Percentiles rank a stretch among this genome's conserved stretches.
Conservation (phyloP, 1,140 invertebrate genomes). For the Diorhabda elongata region DNA sequence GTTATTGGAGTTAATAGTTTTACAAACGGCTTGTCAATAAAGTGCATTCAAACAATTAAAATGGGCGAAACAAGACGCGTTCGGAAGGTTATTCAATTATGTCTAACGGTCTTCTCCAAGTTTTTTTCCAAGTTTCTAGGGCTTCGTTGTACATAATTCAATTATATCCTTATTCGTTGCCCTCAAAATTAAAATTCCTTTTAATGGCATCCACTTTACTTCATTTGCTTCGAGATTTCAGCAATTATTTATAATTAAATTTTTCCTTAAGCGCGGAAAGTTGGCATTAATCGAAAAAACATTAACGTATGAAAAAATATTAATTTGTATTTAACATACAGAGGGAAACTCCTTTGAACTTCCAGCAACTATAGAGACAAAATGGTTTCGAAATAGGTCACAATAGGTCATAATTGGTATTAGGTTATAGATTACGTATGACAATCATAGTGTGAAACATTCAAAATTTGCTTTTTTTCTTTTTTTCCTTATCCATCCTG, state of each 20-base stretch:
- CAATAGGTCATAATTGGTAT: too few species aligned
- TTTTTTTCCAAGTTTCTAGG: slow-evolving; percentile 11
- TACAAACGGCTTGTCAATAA: not conserved
- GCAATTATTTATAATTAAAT: slow-evolving; percentile 13
- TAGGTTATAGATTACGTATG: too few species aligned
- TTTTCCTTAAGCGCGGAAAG: not conserved
- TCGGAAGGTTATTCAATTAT: not conserved
- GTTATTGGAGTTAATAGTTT: too few species aligned
- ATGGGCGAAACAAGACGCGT: not conserved
- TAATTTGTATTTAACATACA: too few species aligned
- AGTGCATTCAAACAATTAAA: not conserved
- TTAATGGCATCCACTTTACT: slow-evolving; percentile 16
- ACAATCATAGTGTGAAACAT: too few species aligned
- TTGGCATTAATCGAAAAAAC: not conserved
- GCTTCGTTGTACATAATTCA: slow-evolving; percentile 8
- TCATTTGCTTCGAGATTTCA: slow-evolving; percentile 16
- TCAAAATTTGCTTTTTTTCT: too few species aligned
- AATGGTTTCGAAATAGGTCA: too few species aligned
- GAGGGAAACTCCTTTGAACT: too few species aligned
- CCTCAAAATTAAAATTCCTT: slow-evolving; percentile 14
- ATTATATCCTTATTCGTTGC: slow-evolving; percentile 14
- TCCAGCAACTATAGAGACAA: too few species aligned
- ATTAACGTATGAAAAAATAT: not conserved
- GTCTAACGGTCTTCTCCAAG: slow-evolving; percentile 5
- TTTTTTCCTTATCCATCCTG: too few species aligned